Base-by-base conservation (phyloP, 2,888 invertebrate species). In the Melinaea marsaeus region DNA sequence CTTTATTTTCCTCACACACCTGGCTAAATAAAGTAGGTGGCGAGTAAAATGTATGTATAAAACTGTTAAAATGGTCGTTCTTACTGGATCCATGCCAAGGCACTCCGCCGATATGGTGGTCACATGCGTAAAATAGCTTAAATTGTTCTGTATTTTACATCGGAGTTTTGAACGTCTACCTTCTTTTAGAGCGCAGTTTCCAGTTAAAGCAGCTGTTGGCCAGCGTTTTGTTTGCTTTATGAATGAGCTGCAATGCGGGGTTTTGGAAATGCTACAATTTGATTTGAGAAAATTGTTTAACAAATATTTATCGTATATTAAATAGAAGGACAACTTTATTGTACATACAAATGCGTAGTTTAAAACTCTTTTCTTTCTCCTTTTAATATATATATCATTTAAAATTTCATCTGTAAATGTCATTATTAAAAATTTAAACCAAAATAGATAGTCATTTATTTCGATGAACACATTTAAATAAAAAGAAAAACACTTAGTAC, bases 41-140 rank as follows among this genome's bases (percentile, higher is more conserved):
- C 56, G 45, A 61, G 61, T 60, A 64, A 64, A 64, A 62, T 65
- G 63, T 66, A 67, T 66, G 69, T 70, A 62, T 72, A 74, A 73
- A 71, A 74, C 75, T 70, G 72, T 72, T 72, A 71, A 75, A 80
- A 79, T 75, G 75, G 76, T 70, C 70, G 69, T 62, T 61, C 59
- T 63, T 65, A 69, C 69, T 85, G 85, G 85, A 79, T 45, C 7
- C 7, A 33, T 48, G 80, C 85, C 85, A 84, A 78, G 74, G 71
- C 69, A 59, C 68, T 73, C 75, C 61, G 45, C 72, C 61, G 59
- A 63, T 58, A 61, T 65, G 69, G 74, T 77, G 72, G 74, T 73
- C 77, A 78, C 76, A 76, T 61, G 63, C 51, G 59, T 63, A 60
- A 64, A 55, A 60, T 60, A 64, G 63, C 57, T 54, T 57, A 51